A percentile compares a stretch with the other conserved stretches of the same genome.
phyloP scores from a whole-genome alignment of 1,140 invertebrate genomes.

The Agrilus planipennis region DNA sequence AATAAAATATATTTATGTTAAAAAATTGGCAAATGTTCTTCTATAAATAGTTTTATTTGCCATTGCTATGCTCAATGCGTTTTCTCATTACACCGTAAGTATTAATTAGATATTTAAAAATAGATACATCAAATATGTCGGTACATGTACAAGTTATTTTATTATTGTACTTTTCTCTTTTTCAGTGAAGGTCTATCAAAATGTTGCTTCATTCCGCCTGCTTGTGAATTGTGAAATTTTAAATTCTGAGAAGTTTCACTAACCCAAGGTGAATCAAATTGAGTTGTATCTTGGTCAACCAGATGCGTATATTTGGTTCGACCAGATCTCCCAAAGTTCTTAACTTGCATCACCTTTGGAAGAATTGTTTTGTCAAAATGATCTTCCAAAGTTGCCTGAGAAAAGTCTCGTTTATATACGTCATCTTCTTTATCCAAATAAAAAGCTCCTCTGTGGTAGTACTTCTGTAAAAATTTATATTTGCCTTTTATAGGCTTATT shows the following conservation, averaged over 20 bases:
- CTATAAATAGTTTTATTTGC: too few species aligned
- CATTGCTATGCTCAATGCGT: too few species aligned
- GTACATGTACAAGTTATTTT: neutral
- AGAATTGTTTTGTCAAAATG: constrained; percentile 98
- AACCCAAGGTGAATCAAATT: constrained; percentile 95
- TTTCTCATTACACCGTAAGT: neutral
- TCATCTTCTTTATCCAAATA: constrained; percentile 93
- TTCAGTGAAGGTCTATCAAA: constrained; percentile 83
- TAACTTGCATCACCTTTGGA: constrained; percentile 99
- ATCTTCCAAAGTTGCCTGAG: constrained; percentile 94
- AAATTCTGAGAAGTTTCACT: constrained; percentile 79
- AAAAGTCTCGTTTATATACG: constrained; percentile 90
- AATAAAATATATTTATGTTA: too few species aligned
- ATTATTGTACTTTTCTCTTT: constrained; percentile 37
- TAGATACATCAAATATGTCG: neutral
- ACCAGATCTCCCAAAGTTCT: constrained; percentile 97
- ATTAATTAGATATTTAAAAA: neutral
- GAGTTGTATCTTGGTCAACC: constrained; percentile 97
- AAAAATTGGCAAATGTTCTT: too few species aligned
- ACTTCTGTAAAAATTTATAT: constrained; percentile 99
- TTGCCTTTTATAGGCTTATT: constrained; percentile 97
- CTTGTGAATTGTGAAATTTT: constrained; percentile 80
- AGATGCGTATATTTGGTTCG: constrained; percentile 98
- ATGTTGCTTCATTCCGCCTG: constrained; percentile 90
- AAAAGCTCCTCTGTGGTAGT: constrained; percentile 98